Evolutionary conservation across 1,140 invertebrate species (phyloP), one percentile per base, ranked within the genome.

Genomic region (Hycleus phaleratus): DNA sequence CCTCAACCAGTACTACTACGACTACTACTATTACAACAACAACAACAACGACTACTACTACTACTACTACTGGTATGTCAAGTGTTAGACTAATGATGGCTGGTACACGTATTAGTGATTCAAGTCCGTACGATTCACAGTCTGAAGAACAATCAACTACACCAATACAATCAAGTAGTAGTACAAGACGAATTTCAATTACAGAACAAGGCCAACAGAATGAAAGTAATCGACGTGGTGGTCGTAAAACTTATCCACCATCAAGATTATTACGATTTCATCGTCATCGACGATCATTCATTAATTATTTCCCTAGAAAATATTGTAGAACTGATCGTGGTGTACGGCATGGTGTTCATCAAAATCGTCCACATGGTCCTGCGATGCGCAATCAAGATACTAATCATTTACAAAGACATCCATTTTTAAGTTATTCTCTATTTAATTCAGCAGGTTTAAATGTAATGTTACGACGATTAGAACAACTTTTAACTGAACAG

Each of bases 61-160:
- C 18, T 18, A 18, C 18, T 18, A 18, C 58, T 26, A 49, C 64
- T 4, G 64, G 67, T 12, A 58, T 73, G 45, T 71, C 69, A 1
- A 71, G 69, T 46, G 71, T 73, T 8, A 44, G 72, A 43, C 70
- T 73, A 59, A 73, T 73, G 72, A 72, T 73, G 72, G 72, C 72
- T 7, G 71, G 71, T 6, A 73, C 72, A 2, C 58, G 72, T 54
- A 73, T 73, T 18, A 73, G 72, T 46, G 72, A 73, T 64, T 68
- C 69, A 8, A 68, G 64, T 54, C 70, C 71, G 1, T 63, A 62
- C 39, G 64, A 63, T 7, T 64, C 68, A 3, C 62, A 63, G 10
- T 62, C 58, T 38, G 68, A 69, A 44, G 62, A 63, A 32, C 38
- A 10, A 18, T 25, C 38, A 42, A n/a, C 43, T 4, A 46, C 46